phyloP scores from a whole-genome alignment of 2,888 invertebrate species.

The Dorcus hopei region DNA sequence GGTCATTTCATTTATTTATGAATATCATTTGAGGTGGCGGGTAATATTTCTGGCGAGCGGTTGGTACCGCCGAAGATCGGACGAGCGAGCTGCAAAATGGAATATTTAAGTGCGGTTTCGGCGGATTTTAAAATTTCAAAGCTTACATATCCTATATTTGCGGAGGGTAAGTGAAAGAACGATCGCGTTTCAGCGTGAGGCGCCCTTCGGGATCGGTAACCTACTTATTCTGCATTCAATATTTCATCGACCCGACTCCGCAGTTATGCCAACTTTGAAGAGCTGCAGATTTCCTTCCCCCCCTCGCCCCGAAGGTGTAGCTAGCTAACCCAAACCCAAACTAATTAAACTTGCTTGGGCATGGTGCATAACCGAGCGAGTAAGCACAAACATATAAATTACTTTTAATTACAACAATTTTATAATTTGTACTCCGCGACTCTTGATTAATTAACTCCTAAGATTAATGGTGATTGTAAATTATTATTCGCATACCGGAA shows the following conservation, averaged over 20 bases:
- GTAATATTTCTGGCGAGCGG: conserved; percentile 22
- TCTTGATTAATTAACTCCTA: conserved; percentile 48
- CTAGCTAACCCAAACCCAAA: conserved; percentile 27
- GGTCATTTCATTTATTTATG: conserved; percentile 27
- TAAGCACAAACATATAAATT: conserved; percentile 47
- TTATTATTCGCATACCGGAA: conserved; percentile 44
- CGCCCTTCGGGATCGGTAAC: conserved; percentile 35
- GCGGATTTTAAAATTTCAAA: conserved; percentile 24
- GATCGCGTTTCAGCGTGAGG: conserved; percentile 31
- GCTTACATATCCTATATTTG: conserved; percentile 25
- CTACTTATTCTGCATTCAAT: conserved; percentile 36
- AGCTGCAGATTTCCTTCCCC: conserved; percentile 24
- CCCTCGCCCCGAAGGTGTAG: conserved; percentile 16
- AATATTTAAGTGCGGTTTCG: conserved; percentile 23
- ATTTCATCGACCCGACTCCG: conserved; percentile 28
- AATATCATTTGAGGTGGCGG: conserved; percentile 26
- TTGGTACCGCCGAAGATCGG: conserved; percentile 17
- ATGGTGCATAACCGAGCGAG: conserved; percentile 46
- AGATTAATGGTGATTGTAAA: conserved; percentile 47
- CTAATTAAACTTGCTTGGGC: conserved; percentile 44
- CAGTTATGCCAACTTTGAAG: conserved; percentile 25
- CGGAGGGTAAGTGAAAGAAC: conserved; percentile 34
- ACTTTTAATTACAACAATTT: conserved; percentile 51
- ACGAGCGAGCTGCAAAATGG: conserved; percentile 19
- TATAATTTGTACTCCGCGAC: conserved; percentile 49